Evolutionary conservation across 2,888 invertebrate species (phyloP).

Genomic region (Dicyrtoma fusca): DNA sequence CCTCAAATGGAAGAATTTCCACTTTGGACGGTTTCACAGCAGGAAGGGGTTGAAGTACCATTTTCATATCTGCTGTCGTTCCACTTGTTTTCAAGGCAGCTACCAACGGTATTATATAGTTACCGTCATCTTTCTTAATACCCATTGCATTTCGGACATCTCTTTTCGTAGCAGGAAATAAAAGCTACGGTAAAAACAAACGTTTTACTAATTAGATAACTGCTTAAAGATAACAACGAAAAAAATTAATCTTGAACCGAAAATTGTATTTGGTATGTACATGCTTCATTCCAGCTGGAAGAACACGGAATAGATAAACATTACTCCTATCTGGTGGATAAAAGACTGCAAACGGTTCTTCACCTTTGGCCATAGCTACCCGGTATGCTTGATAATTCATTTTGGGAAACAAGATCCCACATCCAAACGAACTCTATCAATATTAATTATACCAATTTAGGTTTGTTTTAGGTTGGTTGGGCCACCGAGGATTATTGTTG

Average conservation of each 20-base stretch:
- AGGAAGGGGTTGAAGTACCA: slow-evolving; percentile 30
- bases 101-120: slow-evolving; percentile 29
- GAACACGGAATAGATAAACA: slow-evolving; percentile 45
- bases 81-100: slow-evolving; percentile 22
- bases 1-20: slow-evolving; percentile 28
- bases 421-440: too few relatives aligned
- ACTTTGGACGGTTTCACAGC: slow-evolving; percentile 27
- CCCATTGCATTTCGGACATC: slow-evolving; percentile 33
- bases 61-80: neutral
- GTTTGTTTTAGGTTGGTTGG: too few relatives aligned
- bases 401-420: slow-evolving; percentile 47
- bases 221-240: too few relatives aligned
- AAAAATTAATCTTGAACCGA: neutral
- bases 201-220: neutral
- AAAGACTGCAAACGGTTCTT: slow-evolving; percentile 53
- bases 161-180: slow-evolving; percentile 37
- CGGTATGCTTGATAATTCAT: slow-evolving; percentile 43
- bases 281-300: slow-evolving; percentile 36
- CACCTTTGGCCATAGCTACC: slow-evolving; percentile 40
- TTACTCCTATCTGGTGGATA: slow-evolving; percentile 42
- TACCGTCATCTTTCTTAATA: slow-evolving; percentile 15
- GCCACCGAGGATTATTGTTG: too few relatives aligned
- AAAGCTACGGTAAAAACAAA: slow-evolving; percentile 29
- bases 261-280: too few relatives aligned
- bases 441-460: too few relatives aligned